A percentile compares a stretch with the other conserved stretches of the same genome.
Evolutionary conservation across 2,888 invertebrate genomes (phyloP).

Genomic region (Zelleria hepariella): DNA sequence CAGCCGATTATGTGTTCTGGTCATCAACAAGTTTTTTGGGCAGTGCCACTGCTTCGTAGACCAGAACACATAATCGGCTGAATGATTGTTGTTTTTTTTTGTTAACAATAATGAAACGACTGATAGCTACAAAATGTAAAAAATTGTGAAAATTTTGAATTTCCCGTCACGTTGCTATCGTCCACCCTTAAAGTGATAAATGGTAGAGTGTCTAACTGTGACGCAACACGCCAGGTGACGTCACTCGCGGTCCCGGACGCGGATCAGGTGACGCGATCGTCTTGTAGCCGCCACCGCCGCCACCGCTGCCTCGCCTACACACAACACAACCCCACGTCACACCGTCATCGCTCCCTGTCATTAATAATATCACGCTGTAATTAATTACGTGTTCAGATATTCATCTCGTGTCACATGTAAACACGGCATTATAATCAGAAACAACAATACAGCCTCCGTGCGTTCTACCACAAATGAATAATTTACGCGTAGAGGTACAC

Average conservation of each 20-base stretch:
- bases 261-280: neutral
- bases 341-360: conserved; percentile 35
- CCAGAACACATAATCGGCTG: too few species aligned
- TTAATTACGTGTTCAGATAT: conserved; percentile 50
- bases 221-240: neutral
- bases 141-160: too few species aligned
- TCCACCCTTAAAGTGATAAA: neutral
- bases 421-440: conserved; percentile 19
- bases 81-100: too few species aligned
- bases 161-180: too few species aligned
- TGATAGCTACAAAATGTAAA: too few species aligned
- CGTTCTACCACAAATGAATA: conserved; percentile 30
- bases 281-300: conserved; percentile 25
- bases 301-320: conserved; percentile 19
- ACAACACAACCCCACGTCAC: conserved; percentile 29
- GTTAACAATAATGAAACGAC: too few species aligned
- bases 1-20: too few species aligned
- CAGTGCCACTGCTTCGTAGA: too few species aligned
- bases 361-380: conserved; percentile 48
- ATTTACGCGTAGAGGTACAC: conserved; percentile 29
- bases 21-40: too few species aligned
- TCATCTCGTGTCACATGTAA: conserved; percentile 34
- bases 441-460: conserved; percentile 5
- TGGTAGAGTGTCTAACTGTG: neutral
- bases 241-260: neutral